Conservation (phyloP, 2,113 vertebrate species). For the Lanius collurio region DNA sequence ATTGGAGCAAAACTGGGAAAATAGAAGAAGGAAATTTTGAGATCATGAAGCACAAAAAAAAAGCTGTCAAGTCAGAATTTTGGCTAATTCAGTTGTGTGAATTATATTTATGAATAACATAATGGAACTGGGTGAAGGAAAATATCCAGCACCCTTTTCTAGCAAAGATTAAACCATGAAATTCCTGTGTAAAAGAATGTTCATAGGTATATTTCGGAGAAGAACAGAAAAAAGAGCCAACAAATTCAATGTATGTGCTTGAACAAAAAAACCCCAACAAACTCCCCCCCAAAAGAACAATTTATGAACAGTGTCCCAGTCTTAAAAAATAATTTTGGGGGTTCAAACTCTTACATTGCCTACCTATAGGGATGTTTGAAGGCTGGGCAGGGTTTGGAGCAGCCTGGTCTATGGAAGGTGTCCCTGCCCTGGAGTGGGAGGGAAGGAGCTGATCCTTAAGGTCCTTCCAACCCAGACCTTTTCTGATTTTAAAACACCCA, state of each 20-base stretch:
- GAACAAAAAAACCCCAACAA: not conserved
- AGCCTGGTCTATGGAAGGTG: no score
- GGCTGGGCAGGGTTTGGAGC: not conserved
- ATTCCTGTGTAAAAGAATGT: not conserved
- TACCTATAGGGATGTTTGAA: not conserved
- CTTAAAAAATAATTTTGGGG: not conserved
- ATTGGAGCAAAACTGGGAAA: not conserved
- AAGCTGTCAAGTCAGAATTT: not conserved
- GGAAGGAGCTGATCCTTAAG: no score
- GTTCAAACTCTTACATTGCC: not conserved
- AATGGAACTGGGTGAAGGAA: not conserved
- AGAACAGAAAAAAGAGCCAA: not conserved
- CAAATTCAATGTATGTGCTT: not conserved
- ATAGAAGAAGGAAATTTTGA: not conserved
- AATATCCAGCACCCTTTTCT: not conserved
- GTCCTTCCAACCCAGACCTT: not conserved
- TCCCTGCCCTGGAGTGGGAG: not conserved
- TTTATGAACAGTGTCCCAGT: not conserved
- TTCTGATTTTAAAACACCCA: not conserved
- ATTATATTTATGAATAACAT: not conserved
- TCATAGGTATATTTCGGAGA: not conserved
- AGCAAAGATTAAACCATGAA: not conserved
- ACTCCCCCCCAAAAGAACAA: accelerated
- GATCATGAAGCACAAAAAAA: not conserved
- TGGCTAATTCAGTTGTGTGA: not conserved